A percentile compares a stretch with the other conserved stretches of the same genome.
These are phyloP conservation scores for Chorisops tibialis DNA, from an alignment of 2,888 invertebrate genomes.

Conservation along the genomic window DNA sequence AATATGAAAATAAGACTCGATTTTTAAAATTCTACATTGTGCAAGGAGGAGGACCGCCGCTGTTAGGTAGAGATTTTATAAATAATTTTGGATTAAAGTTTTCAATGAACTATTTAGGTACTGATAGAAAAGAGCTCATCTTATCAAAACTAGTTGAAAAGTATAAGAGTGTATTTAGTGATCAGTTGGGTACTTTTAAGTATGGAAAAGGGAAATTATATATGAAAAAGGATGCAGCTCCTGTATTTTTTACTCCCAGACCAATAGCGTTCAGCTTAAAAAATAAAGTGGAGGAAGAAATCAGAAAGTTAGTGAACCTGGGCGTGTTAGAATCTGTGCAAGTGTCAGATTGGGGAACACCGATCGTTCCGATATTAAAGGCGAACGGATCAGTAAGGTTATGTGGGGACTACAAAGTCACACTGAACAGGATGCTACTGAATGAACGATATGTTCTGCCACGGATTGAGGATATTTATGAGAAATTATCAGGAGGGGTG, in stretches of 20 bases:
- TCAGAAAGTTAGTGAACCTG: slow-evolving; percentile 28
- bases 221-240: slow-evolving; percentile 30
- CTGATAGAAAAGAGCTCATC: background rate
- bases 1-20: background rate
- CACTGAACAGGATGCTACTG: slow-evolving; percentile 5
- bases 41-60: background rate
- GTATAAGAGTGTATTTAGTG: slow-evolving; percentile 8
- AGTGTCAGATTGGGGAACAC: slow-evolving; percentile 39
- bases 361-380: slow-evolving; percentile 43
- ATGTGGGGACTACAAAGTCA: slow-evolving; percentile 20
- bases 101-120: background rate
- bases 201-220: slow-evolving; percentile 10
- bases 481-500: background rate
- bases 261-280: slow-evolving; percentile 32
- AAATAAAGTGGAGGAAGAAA: too few species aligned
- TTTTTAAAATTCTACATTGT: background rate
- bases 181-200: slow-evolving; percentile 11
- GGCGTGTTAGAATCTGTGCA: slow-evolving; percentile 35
- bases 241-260: slow-evolving; percentile 32
- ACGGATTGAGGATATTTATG: slow-evolving; percentile 14
- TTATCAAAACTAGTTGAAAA: background rate
- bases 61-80: slow-evolving; percentile 4
- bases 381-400: slow-evolving; percentile 35
- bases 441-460: slow-evolving; percentile 7
- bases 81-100: background rate